Conservation (phyloP, 2,113 vertebrate species). For the Rissa tridactyla region DNA sequence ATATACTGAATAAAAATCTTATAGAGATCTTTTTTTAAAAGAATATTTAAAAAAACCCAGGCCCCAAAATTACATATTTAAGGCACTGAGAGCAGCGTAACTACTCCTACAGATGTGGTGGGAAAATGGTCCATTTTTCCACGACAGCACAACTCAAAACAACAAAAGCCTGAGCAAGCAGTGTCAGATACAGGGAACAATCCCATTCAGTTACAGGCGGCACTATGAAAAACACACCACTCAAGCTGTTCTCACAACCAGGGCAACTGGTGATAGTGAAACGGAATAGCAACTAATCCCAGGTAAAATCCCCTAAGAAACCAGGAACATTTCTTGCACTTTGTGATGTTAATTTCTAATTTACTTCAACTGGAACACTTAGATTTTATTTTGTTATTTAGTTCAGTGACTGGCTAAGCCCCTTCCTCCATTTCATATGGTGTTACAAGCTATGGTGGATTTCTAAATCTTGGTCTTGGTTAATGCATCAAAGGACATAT, state of each 20-base stretch:
- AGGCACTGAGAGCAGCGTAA: not conserved
- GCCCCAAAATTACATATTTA: not conserved
- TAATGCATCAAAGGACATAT: slow-evolving; percentile 59
- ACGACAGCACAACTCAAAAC: not conserved
- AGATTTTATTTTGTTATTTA: not conserved
- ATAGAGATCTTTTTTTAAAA: not conserved
- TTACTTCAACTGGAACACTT: not conserved
- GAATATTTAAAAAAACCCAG: not conserved
- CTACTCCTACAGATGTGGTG: not conserved
- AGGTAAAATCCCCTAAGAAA: not conserved
- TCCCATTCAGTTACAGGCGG: not conserved
- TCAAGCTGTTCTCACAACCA: not conserved
- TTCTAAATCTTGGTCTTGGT: slow-evolving; percentile 54
- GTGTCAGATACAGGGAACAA: not conserved
- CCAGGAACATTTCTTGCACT: not conserved
- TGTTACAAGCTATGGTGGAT: slow-evolving; percentile 30
- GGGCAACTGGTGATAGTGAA: not conserved
- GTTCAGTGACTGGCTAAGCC: not conserved
- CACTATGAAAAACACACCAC: not conserved
- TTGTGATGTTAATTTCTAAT: not conserved
- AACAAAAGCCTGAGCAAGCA: not conserved
- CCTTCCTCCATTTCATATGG: slow-evolving; percentile 20
- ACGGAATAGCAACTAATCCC: not conserved
- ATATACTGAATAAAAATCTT: not conserved
- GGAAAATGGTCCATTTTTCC: not conserved